Evolutionary conservation across 2,888 invertebrate species (phyloP), one percentile per base, ranked within the genome.

Genomic region (Vandiemenella viatica): DNA sequence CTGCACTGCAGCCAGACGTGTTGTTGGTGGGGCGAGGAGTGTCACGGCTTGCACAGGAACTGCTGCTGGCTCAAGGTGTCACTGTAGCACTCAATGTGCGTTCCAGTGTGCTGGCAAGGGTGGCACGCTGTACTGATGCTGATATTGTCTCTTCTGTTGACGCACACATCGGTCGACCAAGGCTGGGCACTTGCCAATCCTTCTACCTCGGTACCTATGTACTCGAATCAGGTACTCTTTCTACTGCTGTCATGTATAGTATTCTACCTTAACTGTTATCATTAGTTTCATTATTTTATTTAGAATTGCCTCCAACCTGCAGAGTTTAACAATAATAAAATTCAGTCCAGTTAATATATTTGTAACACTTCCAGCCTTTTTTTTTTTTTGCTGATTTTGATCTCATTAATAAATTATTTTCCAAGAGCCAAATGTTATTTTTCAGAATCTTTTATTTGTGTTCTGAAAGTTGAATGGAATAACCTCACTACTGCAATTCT

Each of bases 21-120:
- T 83, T 98, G 21, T 68, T 98, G 32, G 93, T 93, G 0, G 88
- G 91, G 61, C 85, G 90, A 56, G 82, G 83, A 45, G 92, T 91
- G 7, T 58, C 84, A 73, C 62, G 74, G 57, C 71, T 83, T 37
- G 96, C 96, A 10, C 91, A 92, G 67, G 88, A 92, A 60, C 79
- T 86, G 61, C 71, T 97, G 46, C 72, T 86, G 52, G 74, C 76
- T 60, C 74, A 76, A 49, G 83, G 83, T 23, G 83, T 93, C n/a
- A 90, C 92, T 1, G 71, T 97, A 10, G 84, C 92, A 0, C 71
- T 85, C 43, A 88, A 89, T 63, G 89, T 95, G 1, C 87, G 92
- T 58, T 70, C 78, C 37, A 77, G 76, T 37, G 82, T 91, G 3
- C 78, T 97, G 65, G 82, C 86, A 60, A 70, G 89, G 51, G 63